Percentiles rank a stretch among this genome's conserved stretches.
Evolutionary conservation across 2,888 invertebrate genomes (phyloP).

Genomic region (Sthenelais limicola): DNA sequence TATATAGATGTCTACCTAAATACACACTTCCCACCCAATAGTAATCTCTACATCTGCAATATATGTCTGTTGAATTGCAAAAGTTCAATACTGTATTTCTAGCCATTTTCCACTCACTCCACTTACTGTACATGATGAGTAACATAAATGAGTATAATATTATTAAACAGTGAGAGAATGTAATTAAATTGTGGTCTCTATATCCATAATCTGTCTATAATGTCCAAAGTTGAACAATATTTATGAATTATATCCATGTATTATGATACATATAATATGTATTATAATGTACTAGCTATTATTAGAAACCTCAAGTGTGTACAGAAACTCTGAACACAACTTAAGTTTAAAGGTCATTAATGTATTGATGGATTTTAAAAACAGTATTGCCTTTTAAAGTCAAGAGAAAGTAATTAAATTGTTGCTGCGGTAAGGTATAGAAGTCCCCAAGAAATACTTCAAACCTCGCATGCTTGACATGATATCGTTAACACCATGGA

Average conservation of each 20-base stretch:
- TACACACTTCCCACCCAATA: background rate
- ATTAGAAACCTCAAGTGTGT: too few species aligned
- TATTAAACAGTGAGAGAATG: background rate
- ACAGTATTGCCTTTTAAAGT: background rate
- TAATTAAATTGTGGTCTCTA: background rate
- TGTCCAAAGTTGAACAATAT: background rate
- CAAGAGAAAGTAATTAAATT: background rate
- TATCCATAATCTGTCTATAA: background rate
- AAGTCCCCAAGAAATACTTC: background rate
- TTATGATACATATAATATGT: too few species aligned
- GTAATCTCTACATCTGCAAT: background rate
- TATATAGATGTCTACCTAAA: background rate
- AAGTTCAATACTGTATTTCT: too few species aligned
- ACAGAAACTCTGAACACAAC: too few species aligned
- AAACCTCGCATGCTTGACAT: background rate
- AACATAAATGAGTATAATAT: too few species aligned
- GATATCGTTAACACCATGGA: constrained; percentile 23
- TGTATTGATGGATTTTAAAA: too few species aligned
- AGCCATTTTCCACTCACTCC: too few species aligned
- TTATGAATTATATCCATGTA: background rate
- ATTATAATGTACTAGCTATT: too few species aligned
- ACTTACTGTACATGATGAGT: too few species aligned
- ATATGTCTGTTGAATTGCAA: too few species aligned
- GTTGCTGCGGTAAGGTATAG: background rate
- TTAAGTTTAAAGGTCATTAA: too few species aligned